Evolutionary conservation across 2,797 vertebrate species (phyloP), one percentile per base, ranked within the genome.

Genomic region (Orestias chungarensis): DNA sequence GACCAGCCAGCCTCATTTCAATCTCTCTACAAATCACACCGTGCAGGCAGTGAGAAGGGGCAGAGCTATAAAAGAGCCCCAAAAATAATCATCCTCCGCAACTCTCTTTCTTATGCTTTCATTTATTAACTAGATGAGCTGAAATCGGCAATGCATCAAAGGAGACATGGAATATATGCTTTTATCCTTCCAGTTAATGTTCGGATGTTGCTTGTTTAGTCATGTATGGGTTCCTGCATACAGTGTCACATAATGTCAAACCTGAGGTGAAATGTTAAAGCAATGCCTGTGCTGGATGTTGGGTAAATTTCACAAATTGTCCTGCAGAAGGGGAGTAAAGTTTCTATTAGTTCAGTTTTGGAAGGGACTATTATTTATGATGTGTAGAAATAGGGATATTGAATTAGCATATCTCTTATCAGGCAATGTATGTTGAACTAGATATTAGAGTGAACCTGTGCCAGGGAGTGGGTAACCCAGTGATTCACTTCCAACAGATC

Each of bases 1-100:
- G 73, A 87, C 86, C 86, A 88, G 87, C 90, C 88, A 85, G 88
- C 69, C 84, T 93, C 91, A 91, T 93, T 93, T 91, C 92, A 92
- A 92, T 91, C 88, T 82, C 77, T 85, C 86, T 79, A 93, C 92
- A 94, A 94, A 94, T 94, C 93, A 93, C 88, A 80, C 71, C 70
- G 67, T 76, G 72, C 80, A 75, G 89, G 82, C 89, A 69, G 80
- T 18, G 61, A 42, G 61, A 85, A 79, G 85, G 83, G 70, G 71
- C 72, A 78, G 79, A 54, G 88, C 87, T 73, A 87, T 91, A 89
- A 93, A 91, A 82, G 84, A 82, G 17, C 71, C 81, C 87, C 90
- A 86, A 92, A 62, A 93, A 93, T 92, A 93, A 93, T 91, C 88
- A 92, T 89, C 85, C 81, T 66, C 84, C 2, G 80, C 79, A 86